Evolutionary conservation across 2,797 vertebrate genomes (phyloP), one percentile per base, ranked within the genome.

Genomic region (Gallinago nigripennis): DNA sequence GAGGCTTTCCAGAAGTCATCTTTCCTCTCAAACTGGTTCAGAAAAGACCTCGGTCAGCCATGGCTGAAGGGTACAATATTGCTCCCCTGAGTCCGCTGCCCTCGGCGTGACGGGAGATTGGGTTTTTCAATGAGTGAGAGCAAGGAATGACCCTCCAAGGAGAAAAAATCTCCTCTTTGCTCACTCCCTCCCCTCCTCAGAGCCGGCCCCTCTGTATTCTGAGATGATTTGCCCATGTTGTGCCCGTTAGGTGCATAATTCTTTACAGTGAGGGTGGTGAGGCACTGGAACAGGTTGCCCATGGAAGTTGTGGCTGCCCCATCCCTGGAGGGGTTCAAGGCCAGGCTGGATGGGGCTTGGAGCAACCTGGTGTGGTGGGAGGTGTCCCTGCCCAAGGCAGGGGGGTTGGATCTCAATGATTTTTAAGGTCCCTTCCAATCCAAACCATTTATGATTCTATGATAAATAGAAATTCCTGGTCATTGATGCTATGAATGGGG

Each of bases 21-120:
- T 41, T 83, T 72, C 82, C 58, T 51, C 70, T 83, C 82, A 28
- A 25, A 28, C 21, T 39, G 35, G 20, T 35, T 65, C 87, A 57
- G 54, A 54, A 39, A 50, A 86, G 72, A 37, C 85, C 28, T 6
- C 13, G 45, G 35, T 45, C 72, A 65, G 51, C 69, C 19, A 1
- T 30, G n/a, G 18, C 54, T 92, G 80, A 17, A 76, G 58, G 81
- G 50, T 56, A 73, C 39, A 50, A 27, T 30, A 27, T 33, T 9
- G 35, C 70, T 46, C 5, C 57, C 0, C 0, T 45, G 73, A 65
- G 60, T 12, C 14, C 0, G 0, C 71, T 75, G 82, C 80, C 48
- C 46, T 50, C 3, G 1, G 64, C 1, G 6, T 8, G 13, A 18
- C 8, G 20, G 51, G 54, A 76, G 25, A 46, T 33, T 25, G 1